A percentile compares a stretch with the other conserved stretches of the same genome.
These are phyloP conservation scores for Murina feae DNA, from an alignment of 2,113 vertebrate species.

Conservation along the genomic window DNA sequence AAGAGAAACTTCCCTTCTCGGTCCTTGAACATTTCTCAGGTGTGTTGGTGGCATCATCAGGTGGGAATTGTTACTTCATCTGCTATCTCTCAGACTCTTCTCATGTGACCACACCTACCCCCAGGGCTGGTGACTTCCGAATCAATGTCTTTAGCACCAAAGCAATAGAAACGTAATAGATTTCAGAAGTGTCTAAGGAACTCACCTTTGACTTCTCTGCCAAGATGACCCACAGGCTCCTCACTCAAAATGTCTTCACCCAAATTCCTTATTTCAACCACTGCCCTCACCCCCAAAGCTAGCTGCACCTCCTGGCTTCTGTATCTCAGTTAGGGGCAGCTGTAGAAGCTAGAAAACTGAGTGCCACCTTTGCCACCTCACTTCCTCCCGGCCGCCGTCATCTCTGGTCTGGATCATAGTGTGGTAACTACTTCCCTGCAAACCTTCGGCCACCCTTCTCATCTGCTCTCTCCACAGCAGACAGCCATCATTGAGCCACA, in stretches of 20 bases:
- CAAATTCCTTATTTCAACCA: not conserved
- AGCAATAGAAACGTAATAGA: rapidly evolving
- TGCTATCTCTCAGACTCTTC: not conserved
- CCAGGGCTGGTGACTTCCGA: not conserved
- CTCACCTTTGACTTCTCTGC: not conserved
- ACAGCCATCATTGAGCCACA: not conserved
- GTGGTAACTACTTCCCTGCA: not conserved
- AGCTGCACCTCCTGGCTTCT: too few species aligned
- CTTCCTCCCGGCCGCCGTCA: not conserved
- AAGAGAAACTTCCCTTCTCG: not conserved
- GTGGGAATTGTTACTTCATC: not conserved
- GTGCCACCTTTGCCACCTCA: too few species aligned
- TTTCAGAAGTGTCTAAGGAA: not conserved
- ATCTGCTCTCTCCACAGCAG: not conserved
- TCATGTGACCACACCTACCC: not conserved
- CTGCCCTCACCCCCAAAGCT: not conserved
- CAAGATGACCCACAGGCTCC: not conserved
- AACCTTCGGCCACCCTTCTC: not conserved
- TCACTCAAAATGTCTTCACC: not conserved
- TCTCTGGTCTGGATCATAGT: not conserved
- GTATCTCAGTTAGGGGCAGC: not conserved
- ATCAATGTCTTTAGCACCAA: not conserved
- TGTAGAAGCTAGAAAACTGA: not conserved
- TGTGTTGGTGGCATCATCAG: not conserved
- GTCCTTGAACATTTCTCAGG: not conserved